Evolutionary conservation across 2,113 vertebrate species (phyloP).

Genomic region (Dasyprocta punctata): DNA sequence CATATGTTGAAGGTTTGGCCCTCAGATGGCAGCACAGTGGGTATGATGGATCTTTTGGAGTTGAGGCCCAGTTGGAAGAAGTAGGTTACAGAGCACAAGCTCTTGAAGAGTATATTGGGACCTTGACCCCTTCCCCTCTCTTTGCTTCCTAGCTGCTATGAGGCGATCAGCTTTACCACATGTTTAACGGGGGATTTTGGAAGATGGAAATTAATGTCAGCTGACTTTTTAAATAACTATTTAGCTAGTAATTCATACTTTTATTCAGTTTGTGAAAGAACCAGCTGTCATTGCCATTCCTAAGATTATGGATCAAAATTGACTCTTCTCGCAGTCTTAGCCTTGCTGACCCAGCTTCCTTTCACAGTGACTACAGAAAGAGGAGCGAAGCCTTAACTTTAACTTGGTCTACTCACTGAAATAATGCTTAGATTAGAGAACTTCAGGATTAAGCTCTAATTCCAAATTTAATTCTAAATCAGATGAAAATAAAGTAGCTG

Average conservation of each 20-base stretch:
- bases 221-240: too few relatives aligned
- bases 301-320: not conserved
- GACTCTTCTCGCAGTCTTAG: not conserved
- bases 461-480: constrained; percentile 21
- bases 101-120: not conserved
- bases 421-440: not conserved
- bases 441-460: not conserved
- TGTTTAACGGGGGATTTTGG: not conserved
- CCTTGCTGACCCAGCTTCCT: not conserved
- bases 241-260: not conserved
- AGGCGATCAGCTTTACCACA: not conserved
- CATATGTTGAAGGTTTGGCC: not conserved
- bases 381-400: not conserved
- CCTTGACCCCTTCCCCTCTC: not conserved
- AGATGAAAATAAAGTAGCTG: not conserved
- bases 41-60: not conserved
- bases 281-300: not conserved
- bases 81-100: not conserved
- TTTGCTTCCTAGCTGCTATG: not conserved
- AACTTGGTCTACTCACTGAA: not conserved
- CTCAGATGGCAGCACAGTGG: not conserved
- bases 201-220: not conserved
- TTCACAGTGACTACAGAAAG: not conserved
- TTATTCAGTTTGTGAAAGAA: not conserved
- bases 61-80: not conserved